phyloP scores from a whole-genome alignment of 2,797 vertebrate species.

The Danio albolineatus region DNA sequence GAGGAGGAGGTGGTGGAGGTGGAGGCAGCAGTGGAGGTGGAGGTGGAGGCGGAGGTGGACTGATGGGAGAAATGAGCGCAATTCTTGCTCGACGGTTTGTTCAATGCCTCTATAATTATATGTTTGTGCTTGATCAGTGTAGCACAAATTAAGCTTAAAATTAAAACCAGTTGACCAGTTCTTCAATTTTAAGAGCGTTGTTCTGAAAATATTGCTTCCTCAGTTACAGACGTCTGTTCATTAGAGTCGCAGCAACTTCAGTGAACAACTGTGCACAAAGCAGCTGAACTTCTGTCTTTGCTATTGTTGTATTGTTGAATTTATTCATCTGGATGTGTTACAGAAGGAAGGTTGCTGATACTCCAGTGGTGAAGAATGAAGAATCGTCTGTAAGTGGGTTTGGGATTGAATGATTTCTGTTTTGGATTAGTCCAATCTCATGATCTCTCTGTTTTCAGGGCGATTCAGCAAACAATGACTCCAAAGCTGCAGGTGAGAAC shows the following conservation, averaged over 20 bases:
- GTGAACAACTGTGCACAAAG: background rate
- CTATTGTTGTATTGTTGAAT: background rate
- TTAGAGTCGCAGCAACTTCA: too few relatives aligned
- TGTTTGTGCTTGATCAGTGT: background rate
- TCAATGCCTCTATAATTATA: background rate
- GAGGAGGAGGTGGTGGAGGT: slow-evolving; percentile 58
- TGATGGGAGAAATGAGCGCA: slow-evolving; percentile 92
- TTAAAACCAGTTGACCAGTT: too few relatives aligned
- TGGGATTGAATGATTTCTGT: background rate
- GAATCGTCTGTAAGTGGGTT: slow-evolving; percentile 63
- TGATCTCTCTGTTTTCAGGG: slow-evolving; percentile 69
- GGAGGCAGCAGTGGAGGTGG: slow-evolving; percentile 62
- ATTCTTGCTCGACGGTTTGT: slow-evolving; percentile 86
- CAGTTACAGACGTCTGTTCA: too few relatives aligned
- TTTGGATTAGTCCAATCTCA: background rate
- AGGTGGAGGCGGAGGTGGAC: slow-evolving; percentile 74
- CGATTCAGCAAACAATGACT: slow-evolving; percentile 62
- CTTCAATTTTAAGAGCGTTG: too few relatives aligned
- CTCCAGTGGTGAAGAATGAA: slow-evolving; percentile 66
- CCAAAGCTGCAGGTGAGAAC: slow-evolving; percentile 65
- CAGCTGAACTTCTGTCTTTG: background rate
- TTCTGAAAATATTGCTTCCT: too few relatives aligned
- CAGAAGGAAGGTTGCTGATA: slow-evolving; percentile 75
- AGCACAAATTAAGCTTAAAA: too few relatives aligned
- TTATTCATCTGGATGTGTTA: slow-evolving; percentile 13